These are phyloP conservation scores for Plutella xylostella DNA, from an alignment of 2,888 invertebrate species.

Conservation along the genomic window DNA sequence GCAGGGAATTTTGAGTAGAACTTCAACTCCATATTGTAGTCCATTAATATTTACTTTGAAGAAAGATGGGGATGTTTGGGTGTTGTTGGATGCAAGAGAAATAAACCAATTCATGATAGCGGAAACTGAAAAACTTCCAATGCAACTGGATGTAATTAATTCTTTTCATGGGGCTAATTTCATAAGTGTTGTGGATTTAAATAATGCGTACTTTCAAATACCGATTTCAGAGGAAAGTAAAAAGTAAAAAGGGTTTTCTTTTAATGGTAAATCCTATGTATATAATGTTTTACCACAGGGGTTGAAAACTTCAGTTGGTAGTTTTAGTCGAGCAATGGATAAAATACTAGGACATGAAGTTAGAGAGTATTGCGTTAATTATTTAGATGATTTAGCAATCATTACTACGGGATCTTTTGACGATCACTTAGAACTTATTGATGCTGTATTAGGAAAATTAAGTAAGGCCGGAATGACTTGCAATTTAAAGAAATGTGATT, in stretches of 20 bases:
- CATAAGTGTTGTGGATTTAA: slow-evolving; percentile 16
- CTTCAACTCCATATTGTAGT: too few relatives aligned
- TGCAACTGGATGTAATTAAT: slow-evolving; percentile 14
- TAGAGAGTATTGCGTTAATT: too few relatives aligned
- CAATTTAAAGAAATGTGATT: too few relatives aligned
- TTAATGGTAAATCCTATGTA: slow-evolving; percentile 14
- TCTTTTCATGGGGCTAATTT: slow-evolving; percentile 14
- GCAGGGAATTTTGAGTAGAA: too few relatives aligned
- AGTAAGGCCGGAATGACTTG: too few relatives aligned
- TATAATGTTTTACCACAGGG: slow-evolving; percentile 20
- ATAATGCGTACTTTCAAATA: slow-evolving; percentile 20
- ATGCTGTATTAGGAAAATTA: too few relatives aligned
- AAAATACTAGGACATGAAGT: slow-evolving; percentile 19
- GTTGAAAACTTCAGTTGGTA: slow-evolving; percentile 19
- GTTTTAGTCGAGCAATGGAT: slow-evolving; percentile 23
- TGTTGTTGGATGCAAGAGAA: slow-evolving; percentile 15
- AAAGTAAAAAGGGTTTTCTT: slow-evolving; percentile 16
- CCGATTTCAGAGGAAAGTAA: slow-evolving; percentile 10
- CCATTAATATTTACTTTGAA: too few relatives aligned
- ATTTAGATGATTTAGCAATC: too few relatives aligned
- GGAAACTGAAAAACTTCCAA: slow-evolving; percentile 12
- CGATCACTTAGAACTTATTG: too few relatives aligned
- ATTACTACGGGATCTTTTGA: too few relatives aligned
- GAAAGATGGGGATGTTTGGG: slow-evolving; percentile 16
- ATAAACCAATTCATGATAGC: slow-evolving; percentile 15